These are phyloP conservation scores for Pimephales promelas DNA, from an alignment of 2,113 vertebrate species.

Conservation along the genomic window DNA sequence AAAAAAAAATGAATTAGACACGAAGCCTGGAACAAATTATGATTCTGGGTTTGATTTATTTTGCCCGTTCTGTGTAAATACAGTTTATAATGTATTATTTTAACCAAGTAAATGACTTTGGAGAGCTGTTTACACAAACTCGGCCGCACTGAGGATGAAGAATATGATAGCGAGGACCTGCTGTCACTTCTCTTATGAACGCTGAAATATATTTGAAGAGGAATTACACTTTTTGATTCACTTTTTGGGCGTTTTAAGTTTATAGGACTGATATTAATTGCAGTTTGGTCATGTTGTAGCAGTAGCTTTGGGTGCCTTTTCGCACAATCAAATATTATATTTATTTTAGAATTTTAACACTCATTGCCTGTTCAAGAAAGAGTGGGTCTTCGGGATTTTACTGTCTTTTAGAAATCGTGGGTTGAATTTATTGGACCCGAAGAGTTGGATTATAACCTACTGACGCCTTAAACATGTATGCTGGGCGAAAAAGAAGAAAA, in stretches of 20 bases:
- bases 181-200: conserved; percentile 11
- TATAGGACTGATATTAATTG: neutral
- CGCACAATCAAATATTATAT: neutral
- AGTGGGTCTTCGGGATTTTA: too few species aligned
- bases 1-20: conserved; percentile 38
- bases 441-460: neutral
- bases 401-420: neutral
- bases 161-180: conserved; percentile 7
- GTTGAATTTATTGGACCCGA: neutral
- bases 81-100: neutral
- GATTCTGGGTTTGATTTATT: conserved; percentile 22
- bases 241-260: neutral
- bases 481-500: conserved; percentile 63
- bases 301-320: neutral
- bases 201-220: neutral
- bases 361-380: neutral
- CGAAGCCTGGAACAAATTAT: conserved; percentile 33
- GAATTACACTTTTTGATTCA: neutral
- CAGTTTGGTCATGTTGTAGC: neutral
- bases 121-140: neutral
- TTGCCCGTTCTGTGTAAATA: neutral
- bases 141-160: neutral
- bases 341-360: neutral
- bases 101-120: neutral
- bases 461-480: conserved; percentile 55